A percentile compares a stretch with the other conserved stretches of the same genome.
phyloP scores from a whole-genome alignment of 2,888 invertebrate species.

The Silvanus unidentatus region DNA sequence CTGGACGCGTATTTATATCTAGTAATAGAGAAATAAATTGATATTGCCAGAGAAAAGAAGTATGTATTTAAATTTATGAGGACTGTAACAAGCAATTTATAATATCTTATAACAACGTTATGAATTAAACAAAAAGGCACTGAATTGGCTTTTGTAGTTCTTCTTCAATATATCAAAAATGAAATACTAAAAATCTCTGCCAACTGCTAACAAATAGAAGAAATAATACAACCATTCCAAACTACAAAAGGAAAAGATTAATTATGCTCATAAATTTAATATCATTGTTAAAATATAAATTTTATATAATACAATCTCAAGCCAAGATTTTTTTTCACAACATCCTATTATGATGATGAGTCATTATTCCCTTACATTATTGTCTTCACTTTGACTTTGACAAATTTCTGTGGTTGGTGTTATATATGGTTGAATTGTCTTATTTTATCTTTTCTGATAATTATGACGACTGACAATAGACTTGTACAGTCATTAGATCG shows the following conservation, averaged over 20 bases:
- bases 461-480: conserved; percentile 2
- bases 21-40: too few relatives aligned
- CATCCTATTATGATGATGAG: background rate
- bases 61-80: too few relatives aligned
- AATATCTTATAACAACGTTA: too few relatives aligned
- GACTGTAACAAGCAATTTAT: too few relatives aligned
- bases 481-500: conserved; percentile 1
- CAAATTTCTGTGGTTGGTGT: conserved; percentile 2
- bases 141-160: too few relatives aligned
- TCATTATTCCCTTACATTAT: conserved; percentile 2
- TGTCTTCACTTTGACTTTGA: conserved; percentile 6
- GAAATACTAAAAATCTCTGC: too few relatives aligned
- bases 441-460: conserved; percentile 4
- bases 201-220: too few relatives aligned
- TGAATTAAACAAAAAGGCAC: too few relatives aligned
- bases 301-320: background rate
- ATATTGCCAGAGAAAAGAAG: too few relatives aligned
- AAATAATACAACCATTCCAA: background rate
- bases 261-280: conserved; percentile 5
- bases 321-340: background rate
- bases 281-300: conserved; percentile 4
- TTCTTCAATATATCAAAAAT: too few relatives aligned
- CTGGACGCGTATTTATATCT: too few relatives aligned
- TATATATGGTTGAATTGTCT: conserved; percentile 4
- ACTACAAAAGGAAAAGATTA: conserved; percentile 2